phyloP scores from a whole-genome alignment of 2,113 vertebrate species.

The Triplophysa rosa region DNA sequence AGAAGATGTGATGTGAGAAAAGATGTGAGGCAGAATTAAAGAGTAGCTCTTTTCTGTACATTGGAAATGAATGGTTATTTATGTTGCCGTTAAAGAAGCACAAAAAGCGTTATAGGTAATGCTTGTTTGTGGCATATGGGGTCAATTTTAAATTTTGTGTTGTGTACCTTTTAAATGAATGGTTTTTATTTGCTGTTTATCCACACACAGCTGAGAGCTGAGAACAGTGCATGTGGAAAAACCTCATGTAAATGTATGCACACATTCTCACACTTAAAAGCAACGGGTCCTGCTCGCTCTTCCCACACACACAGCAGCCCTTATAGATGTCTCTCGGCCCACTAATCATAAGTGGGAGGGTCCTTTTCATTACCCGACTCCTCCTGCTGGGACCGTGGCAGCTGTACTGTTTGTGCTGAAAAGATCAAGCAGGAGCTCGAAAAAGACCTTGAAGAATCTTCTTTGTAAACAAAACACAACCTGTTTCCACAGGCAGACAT shows the following conservation, averaged over 20 bases:
- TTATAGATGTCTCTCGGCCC: neutral
- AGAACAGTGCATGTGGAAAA: neutral
- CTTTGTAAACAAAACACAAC: neutral
- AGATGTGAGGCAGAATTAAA: neutral
- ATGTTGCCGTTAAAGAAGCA: no score
- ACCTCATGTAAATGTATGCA: neutral
- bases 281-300: neutral
- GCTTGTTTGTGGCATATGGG: no score
- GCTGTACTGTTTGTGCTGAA: neutral
- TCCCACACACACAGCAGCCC: neutral
- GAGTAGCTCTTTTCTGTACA: no score
- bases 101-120: no score
- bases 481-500: neutral
- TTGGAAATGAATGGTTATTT: no score
- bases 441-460: constrained; percentile 12
- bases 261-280: neutral
- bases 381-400: constrained; percentile 6
- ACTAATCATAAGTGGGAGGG: constrained; percentile 6
- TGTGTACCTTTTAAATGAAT: no score
- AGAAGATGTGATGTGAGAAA: no score
- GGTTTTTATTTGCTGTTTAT: no score
- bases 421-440: neutral
- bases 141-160: no score
- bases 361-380: neutral
- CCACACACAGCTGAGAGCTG: no score